Evolutionary conservation across 1,140 invertebrate species (phyloP), one percentile per base, ranked within the genome.

Genomic region (Lepidurus apus): DNA sequence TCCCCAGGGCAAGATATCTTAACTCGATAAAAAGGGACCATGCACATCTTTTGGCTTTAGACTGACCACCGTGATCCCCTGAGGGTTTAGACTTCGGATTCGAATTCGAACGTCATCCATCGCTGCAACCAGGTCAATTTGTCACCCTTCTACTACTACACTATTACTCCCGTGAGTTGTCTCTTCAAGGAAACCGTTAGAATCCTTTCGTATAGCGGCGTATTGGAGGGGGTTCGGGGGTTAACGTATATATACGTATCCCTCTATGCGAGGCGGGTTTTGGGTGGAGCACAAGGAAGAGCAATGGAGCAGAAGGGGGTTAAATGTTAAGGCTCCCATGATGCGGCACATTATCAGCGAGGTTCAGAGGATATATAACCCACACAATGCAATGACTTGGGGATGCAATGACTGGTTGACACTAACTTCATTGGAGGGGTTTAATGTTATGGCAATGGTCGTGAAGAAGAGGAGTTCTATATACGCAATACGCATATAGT

Each of bases 391-490:
- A 65, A 9, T 65, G 53, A 65, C 53, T 65, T 65, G 21, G 21
- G 53, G 53, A 65, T 65, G 53, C 53, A n/a, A n/a, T n/a, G n/a
- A n/a, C 53, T 65, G 53, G 53, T 65, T 65, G 53, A 65, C 53
- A 65, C 53, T 65, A 65, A 65, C 53, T 65, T 65, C 53, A 65
- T 65, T 65, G 53, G 34, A 34, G 34, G 26, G 34, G 34, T 34
- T 34, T 65, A 11, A 65, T 65, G 53, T 65, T 65, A 65, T 34
- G 34, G 34, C 3, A 34, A 34, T 4, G 34, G 34, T 3, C 34
- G 4, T 34, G 34, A 34, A 34, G 34, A 34, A 34, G 4, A 34
- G 34, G 34, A 34, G 34, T 34, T 34, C 3, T 34, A 34, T 34
- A 34, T 34, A 34, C 34, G 34, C 34, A 34, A 34, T 34, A 34